Evolutionary conservation across 2,888 invertebrate species (phyloP), one percentile per base, ranked within the genome.

Genomic region (Lithosia quadra): DNA sequence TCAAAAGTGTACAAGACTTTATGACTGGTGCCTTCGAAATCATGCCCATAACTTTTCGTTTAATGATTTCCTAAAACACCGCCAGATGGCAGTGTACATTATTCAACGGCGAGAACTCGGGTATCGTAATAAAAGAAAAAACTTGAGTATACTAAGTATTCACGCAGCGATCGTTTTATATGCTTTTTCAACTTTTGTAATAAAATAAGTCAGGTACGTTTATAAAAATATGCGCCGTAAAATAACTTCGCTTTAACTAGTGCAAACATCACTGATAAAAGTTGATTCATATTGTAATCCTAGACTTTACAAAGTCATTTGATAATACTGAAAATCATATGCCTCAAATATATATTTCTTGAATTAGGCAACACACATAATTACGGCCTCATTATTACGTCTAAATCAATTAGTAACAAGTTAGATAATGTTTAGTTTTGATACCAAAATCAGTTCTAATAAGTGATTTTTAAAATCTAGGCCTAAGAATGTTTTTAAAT

Each of bases 201-300:
- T 83, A 79, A 82, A 84, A 77, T 68, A 79, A 78, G 71, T 77
- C 78, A 81, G 80, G 80, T 77, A 75, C 72, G 81, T 77, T 79
- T 82, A 77, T 75, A 82, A 84, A 84, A 80, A 78, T 81, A 77
- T 80, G 57, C 70, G 64, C 43, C 68, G 65, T 80, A 80, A 80
- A 79, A 59, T 67, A 72, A 70, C 78, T 80, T 72, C 62, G 65
- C 69, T 75, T 80, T 80, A 77, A 77, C 65, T 22, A 59, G 64
- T 22, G 59, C 56, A 60, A 60, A 58, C 69, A 72, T 65, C 49
- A 33, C 10, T 15, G 15, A 18, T 68, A 67, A 75, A 69, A 72
- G 71, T n/a, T 22, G 56, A 24, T 64, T 71, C 66, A 66, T 36
- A 60, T 53, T 21, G 33, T 18, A n/a, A n/a, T 49, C 43, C 43